Base-by-base conservation (phyloP, 1,140 invertebrate species). In the Oryzaephilus surinamensis region DNA sequence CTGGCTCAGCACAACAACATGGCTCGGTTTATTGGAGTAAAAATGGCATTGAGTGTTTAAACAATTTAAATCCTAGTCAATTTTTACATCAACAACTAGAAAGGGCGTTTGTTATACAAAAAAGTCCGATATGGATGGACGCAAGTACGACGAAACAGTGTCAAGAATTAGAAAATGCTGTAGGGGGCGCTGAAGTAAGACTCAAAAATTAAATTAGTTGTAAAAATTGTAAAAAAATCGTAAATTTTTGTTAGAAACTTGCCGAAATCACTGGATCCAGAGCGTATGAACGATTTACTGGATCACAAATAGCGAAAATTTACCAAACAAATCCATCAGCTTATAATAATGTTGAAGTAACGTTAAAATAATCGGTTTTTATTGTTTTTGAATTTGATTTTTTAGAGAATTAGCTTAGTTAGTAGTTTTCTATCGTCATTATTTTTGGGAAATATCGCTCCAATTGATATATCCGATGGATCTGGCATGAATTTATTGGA, bases 41-140 rank as follows among this genome's bases (percentile, higher is more conserved):
- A 48, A 83, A 82, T 17, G 78, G 84, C 10, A 67, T 73, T 36
- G 50, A 71, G 11, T 69, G 71, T 0, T 64, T 97, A 1, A 54
- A 62, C 39, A 72, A 64, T 30, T 66, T 95, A 12, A 70, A 86
- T 46, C 65, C 85, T 1, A 69, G 73, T 6, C 76, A 81, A 54
- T 88, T 87, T 60, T 59, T 97, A 11, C 81, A 92, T 63, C 76
- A 84, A 30, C 88, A 96, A 63, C 65, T 97, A 8, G 74, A 74
- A 1, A 70, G 72, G 10, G 72, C 70, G 4, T 97, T 97, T 63
- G 77, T 84, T 8, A 51, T 89, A 2, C 60, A 71, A 0, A 72
- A 87, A 36, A 88, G 88, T n/a, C 94, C 94, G 0, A 77, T 95
- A 17, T 98, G 94, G 94, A 94, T 95, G 91, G 93, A 97, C 63